These are phyloP conservation scores for Orchestia grillus DNA, from an alignment of 1,140 invertebrate species.

Conservation along the genomic window DNA sequence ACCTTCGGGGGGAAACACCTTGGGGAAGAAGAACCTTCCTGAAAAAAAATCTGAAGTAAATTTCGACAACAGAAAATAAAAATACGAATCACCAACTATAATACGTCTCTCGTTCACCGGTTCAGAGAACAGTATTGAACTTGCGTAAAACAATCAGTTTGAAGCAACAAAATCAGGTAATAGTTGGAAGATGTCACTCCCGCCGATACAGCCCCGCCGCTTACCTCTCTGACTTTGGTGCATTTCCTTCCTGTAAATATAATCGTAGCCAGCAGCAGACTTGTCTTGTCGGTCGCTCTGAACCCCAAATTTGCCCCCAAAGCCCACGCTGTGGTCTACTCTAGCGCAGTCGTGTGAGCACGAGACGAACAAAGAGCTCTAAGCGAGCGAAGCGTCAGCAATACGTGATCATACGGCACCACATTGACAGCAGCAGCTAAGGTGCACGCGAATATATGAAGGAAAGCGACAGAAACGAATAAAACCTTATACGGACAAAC, in stretches of 20 bases:
- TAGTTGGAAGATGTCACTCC: not conserved
- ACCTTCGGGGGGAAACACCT: too few relatives aligned
- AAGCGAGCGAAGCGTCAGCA: not conserved
- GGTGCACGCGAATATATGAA: not conserved
- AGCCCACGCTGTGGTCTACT: constrained; percentile 82
- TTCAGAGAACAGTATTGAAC: too few relatives aligned
- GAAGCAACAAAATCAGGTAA: too few relatives aligned
- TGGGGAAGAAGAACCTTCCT: too few relatives aligned
- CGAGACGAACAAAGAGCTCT: not conserved
- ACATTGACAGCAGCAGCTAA: not conserved
- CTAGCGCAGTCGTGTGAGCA: not conserved
- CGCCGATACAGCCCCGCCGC: constrained; percentile 71
- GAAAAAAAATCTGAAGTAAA: too few relatives aligned
- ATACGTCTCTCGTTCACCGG: too few relatives aligned
- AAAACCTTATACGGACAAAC: not conserved
- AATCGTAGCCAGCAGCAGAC: constrained; percentile 83
- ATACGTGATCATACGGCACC: not conserved
- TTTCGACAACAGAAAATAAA: too few relatives aligned
- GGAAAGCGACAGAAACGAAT: not conserved
- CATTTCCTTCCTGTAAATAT: constrained; percentile 78
- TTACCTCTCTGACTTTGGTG: constrained; percentile 82
- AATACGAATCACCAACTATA: too few relatives aligned
- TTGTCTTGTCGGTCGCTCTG: constrained; percentile 84
- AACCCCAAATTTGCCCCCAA: constrained; percentile 88
- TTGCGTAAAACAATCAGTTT: too few relatives aligned